A percentile compares a stretch with the other conserved stretches of the same genome.
phyloP scores from a whole-genome alignment of 2,113 vertebrate genomes.

The Turdus rufiventris region DNA sequence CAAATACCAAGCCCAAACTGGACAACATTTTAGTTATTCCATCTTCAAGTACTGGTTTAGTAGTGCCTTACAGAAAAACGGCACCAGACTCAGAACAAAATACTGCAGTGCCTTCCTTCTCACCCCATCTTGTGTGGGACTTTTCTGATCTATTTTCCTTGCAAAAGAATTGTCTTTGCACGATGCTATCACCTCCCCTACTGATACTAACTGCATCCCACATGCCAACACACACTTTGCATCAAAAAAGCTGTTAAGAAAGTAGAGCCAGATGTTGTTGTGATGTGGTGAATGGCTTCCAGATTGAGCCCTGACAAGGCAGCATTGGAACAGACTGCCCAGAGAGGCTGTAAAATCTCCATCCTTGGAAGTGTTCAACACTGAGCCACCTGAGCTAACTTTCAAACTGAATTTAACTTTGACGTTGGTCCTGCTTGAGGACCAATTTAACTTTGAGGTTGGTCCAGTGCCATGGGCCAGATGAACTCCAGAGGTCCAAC shows the following conservation, averaged over 20 bases:
- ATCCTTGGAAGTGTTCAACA: neutral
- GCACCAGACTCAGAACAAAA: neutral
- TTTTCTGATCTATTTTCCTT: neutral
- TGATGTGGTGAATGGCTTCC: neutral
- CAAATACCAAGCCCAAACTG: neutral
- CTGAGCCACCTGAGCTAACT: neutral
- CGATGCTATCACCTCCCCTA: neutral
- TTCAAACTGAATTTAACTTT: neutral
- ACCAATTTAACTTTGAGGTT: neutral
- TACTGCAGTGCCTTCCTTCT: neutral
- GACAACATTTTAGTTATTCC: neutral
- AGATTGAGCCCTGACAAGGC: neutral
- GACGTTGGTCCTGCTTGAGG: neutral
- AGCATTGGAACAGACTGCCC: neutral
- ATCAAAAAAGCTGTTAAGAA: neutral
- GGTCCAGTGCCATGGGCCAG: neutral
- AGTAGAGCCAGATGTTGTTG: slow-evolving; percentile 19
- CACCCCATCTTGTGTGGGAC: neutral
- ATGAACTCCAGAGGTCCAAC: neutral
- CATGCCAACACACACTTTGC: neutral
- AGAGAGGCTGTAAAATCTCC: neutral
- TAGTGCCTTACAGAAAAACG: neutral
- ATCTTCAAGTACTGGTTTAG: neutral
- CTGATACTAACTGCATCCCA: neutral
- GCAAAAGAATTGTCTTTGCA: neutral